Base-by-base conservation (phyloP, 2,113 vertebrate genomes). In the Rhegmatorhina hoffmannsi region DNA sequence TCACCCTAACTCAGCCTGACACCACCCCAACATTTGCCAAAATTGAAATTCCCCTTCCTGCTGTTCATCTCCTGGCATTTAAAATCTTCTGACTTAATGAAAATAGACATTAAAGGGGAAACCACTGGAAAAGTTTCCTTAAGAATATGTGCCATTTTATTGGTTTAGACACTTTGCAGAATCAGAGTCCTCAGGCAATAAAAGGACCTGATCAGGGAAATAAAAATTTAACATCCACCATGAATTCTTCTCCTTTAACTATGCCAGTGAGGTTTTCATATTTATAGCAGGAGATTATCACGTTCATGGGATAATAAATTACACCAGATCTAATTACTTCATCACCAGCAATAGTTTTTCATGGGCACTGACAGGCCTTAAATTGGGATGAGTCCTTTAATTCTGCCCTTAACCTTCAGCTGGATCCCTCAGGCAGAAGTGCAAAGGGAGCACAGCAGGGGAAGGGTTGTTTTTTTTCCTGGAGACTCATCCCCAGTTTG, bases 251-350 rank as follows among this genome's bases (percentile, higher is more conserved):
- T 95, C 87, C 73, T 95, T 84, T 94, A 96, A 94, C 94, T 93
- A 77, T 3, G 44, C 90, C 74, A 87, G 92, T 8, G 70, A 94
- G 93, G 79, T 88, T 87, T 95, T 89, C 94, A 84, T 94, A 97
- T 97, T 97, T 97, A 96, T 96, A 96, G 96, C 95, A 90, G 93
- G 92, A 97, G 96, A 97, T 97, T 96, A 96, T 84, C 93, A 92
- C 40, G 11, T 94, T 96, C 94, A 87, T 75, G 68, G 76, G 73
- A 84, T 96, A 97, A 97, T 96, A 97, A 96, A 97, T 97, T 95
- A 96, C 92, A 78, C 25, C 76, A 92, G 94, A 87, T 96, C 94
- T 97, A 96, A 97, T 97, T 97, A 97, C 93, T 95, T 93, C 91
- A 93, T 96, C 94, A 95, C 93, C 91, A 96, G 96, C 91, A 95